Evolutionary conservation across 2,797 vertebrate species (phyloP).

Genomic region (Enteromius thamalakanensis): DNA sequence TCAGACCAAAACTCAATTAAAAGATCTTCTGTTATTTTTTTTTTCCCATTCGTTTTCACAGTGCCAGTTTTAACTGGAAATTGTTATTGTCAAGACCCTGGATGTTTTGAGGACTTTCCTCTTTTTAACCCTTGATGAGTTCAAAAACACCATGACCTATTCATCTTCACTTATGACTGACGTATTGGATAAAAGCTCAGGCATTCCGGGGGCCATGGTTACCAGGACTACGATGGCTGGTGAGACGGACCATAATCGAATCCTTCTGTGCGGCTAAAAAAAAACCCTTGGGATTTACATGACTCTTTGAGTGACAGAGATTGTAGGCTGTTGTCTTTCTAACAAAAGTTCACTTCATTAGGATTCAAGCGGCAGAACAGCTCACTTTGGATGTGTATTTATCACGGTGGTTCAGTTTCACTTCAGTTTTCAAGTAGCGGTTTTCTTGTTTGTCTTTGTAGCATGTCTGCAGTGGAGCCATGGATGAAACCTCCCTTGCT

Average conservation of each 20-base stretch:
- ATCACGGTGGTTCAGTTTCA: constrained; percentile 56
- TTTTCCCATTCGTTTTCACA: background rate
- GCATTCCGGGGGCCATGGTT: constrained; percentile 62
- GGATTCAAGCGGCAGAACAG: constrained; percentile 71
- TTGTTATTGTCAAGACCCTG: constrained; percentile 22
- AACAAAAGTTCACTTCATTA: constrained; percentile 83
- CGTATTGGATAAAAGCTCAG: constrained; percentile 63
- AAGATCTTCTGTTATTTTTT: constrained; percentile 29
- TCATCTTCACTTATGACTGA: constrained; percentile 65
- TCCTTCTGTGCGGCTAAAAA: constrained; percentile 62
- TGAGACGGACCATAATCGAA: constrained; percentile 64
- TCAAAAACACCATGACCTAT: constrained; percentile 46
- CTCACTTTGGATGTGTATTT: constrained; percentile 72
- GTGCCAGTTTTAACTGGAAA: constrained; percentile 32
- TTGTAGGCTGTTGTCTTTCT: constrained; percentile 69
- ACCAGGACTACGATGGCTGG: constrained; percentile 67
- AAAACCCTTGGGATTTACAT: constrained; percentile 71
- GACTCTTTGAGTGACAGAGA: constrained; percentile 71
- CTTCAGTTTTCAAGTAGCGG: constrained; percentile 29
- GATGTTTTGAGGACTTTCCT: constrained; percentile 30
- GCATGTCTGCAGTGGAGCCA: background rate
- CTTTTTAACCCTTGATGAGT: constrained; percentile 26
- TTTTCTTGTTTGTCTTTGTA: background rate
- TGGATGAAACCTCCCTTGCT: constrained; percentile 4
- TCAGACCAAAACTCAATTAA: constrained; percentile 30